Conservation (phyloP, 2,888 invertebrate genomes). For the Orthosia gothica region DNA sequence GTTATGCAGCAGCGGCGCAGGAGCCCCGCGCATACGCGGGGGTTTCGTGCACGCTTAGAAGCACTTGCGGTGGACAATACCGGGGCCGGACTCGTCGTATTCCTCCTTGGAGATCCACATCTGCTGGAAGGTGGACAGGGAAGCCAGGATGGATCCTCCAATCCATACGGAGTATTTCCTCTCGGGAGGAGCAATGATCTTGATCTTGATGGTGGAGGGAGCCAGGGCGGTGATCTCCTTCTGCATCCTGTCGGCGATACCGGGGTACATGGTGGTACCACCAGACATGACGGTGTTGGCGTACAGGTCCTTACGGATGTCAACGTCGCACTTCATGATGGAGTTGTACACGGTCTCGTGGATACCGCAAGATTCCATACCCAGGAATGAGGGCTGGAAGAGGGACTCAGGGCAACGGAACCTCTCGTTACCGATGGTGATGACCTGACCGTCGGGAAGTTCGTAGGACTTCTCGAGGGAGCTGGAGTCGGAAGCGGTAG, state of each 20-base stretch:
- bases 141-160: constrained; percentile 97
- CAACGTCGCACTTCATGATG: constrained; percentile 99
- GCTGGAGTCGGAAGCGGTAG: constrained; percentile 97
- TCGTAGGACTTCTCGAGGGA: constrained; percentile 98
- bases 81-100: constrained; percentile 96
- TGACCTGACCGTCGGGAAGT: constrained; percentile 97
- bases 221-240: constrained; percentile 97
- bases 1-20: constrained; percentile 79
- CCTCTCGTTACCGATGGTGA: constrained; percentile 97
- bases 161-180: constrained; percentile 98
- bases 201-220: constrained; percentile 98
- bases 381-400: constrained; percentile 97
- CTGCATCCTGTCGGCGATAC: constrained; percentile 97
- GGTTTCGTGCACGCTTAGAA: constrained; percentile 90
- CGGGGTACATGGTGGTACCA: constrained; percentile 97
- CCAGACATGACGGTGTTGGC: constrained; percentile 98
- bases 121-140: constrained; percentile 97
- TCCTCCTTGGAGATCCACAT: constrained; percentile 98
- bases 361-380: constrained; percentile 98
- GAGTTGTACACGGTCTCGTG: constrained; percentile 99
- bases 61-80: constrained; percentile 94
- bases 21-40: constrained; percentile 68
- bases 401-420: constrained; percentile 98
- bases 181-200: constrained; percentile 98
- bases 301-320: constrained; percentile 98